These are phyloP conservation scores for Eurypyga helias DNA, from an alignment of 2,113 vertebrate species.

Conservation along the genomic window DNA sequence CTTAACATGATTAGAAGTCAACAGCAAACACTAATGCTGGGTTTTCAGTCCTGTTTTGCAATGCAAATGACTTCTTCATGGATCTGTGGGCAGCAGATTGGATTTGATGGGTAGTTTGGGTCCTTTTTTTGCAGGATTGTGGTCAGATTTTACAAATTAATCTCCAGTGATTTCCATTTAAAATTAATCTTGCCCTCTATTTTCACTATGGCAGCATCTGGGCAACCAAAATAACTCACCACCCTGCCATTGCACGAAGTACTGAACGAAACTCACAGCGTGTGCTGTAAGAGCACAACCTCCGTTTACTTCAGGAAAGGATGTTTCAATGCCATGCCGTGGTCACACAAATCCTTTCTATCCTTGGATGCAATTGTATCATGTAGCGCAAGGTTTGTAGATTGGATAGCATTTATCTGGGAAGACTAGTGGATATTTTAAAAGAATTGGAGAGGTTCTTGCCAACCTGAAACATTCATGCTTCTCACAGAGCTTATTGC, in stretches of 20 bases:
- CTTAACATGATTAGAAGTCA: not conserved
- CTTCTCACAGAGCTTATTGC: not conserved
- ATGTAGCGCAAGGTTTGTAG: not conserved
- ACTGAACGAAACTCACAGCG: not conserved
- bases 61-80: not conserved
- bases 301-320: not conserved
- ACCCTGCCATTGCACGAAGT: rapidly evolving
- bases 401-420: not conserved
- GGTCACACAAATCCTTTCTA: not conserved
- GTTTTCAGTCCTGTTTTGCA: not conserved
- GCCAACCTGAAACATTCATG: not conserved
- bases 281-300: rapidly evolving
- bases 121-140: not conserved
- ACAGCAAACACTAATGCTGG: not conserved
- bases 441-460: not conserved
- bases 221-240: not conserved
- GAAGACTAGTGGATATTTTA: not conserved
- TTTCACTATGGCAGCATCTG: not conserved
- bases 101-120: not conserved
- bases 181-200: not conserved
- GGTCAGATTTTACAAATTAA: not conserved
- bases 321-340: not conserved
- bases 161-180: not conserved
- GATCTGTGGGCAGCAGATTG: not conserved
- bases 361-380: not conserved